phyloP scores from a whole-genome alignment of 2,888 invertebrate species.

The Pyrrhia umbra region DNA sequence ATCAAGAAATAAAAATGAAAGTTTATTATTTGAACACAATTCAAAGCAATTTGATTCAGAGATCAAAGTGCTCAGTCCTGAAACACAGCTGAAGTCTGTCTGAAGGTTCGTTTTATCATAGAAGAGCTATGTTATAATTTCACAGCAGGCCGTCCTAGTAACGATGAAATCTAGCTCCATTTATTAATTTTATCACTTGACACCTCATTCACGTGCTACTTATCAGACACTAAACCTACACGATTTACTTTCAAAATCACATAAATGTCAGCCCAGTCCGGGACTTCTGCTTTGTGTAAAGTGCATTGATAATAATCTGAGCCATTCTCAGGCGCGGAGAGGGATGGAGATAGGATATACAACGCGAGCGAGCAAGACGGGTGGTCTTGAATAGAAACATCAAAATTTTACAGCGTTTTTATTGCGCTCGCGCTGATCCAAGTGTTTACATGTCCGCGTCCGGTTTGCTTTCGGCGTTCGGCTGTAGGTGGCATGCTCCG shows the following conservation, averaged over 20 bases:
- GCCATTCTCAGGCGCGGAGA: constrained; percentile 79
- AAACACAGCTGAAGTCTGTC: constrained; percentile 27
- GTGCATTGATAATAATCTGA: constrained; percentile 90
- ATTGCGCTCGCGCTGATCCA: constrained; percentile 83
- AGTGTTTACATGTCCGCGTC: constrained; percentile 86
- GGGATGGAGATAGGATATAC: constrained; percentile 63
- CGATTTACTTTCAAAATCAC: constrained; percentile 88
- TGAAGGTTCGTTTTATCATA: constrained; percentile 54
- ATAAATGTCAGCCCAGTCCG: constrained; percentile 86
- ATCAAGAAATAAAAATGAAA: constrained; percentile 29
- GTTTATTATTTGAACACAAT: constrained; percentile 40
- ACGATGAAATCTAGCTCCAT: constrained; percentile 77
- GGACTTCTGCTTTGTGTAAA: constrained; percentile 90
- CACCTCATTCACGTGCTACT: constrained; percentile 85
- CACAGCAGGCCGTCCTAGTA: constrained; percentile 59
- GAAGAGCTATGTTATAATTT: constrained; percentile 54
- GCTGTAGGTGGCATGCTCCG: constrained; percentile 71
- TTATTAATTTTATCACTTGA: constrained; percentile 88
- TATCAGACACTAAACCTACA: constrained; percentile 85
- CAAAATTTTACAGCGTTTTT: constrained; percentile 90
- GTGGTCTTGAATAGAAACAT: constrained; percentile 88
- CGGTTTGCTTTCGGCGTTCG: constrained; percentile 73
- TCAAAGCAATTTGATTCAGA: constrained; percentile 17
- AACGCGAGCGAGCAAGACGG: constrained; percentile 66
- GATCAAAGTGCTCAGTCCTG: constrained; percentile 50